phyloP scores from a whole-genome alignment of 1,140 invertebrate species.

The Diachasma alloeum region DNA sequence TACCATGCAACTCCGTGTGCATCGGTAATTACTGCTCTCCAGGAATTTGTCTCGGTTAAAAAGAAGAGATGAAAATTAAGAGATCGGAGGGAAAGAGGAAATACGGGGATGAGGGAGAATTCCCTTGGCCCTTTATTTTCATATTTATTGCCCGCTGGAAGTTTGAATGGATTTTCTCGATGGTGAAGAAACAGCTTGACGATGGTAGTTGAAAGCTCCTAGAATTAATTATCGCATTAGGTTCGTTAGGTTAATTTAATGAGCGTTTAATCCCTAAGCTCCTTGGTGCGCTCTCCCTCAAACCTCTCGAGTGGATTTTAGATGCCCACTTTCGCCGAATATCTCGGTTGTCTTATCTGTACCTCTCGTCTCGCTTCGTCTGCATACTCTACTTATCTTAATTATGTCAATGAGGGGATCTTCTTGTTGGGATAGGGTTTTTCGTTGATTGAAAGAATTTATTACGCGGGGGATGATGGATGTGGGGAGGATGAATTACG shows the following conservation, averaged over 20 bases:
- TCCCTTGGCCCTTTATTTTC: background rate
- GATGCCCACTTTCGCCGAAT: conserved; percentile 26
- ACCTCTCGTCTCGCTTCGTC: background rate
- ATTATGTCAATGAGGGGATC: background rate
- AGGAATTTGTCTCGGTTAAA: conserved; percentile 13
- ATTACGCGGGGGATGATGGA: no score
- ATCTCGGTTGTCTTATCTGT: conserved; percentile 4
- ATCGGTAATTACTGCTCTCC: conserved; percentile 19
- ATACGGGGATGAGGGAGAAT: no score
- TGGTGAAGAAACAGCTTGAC: background rate
- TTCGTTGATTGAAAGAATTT: background rate
- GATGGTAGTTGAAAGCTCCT: conserved; percentile 29
- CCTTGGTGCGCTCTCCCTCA: conserved; percentile 10
- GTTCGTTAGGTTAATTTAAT: conserved; percentile 48
- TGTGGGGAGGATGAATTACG: no score
- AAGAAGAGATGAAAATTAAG: background rate
- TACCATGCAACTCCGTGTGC: conserved; percentile 12
- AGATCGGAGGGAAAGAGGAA: background rate
- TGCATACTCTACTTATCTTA: background rate
- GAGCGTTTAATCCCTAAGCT: conserved; percentile 38
- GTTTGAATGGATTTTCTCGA: conserved; percentile 9
- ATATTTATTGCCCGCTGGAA: background rate
- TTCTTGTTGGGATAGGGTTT: background rate
- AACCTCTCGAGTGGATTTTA: conserved; percentile 5
- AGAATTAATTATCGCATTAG: conserved; percentile 48